Conservation (phyloP, 2,797 vertebrate genomes). For the Sternarchorhynchus goeldii region DNA sequence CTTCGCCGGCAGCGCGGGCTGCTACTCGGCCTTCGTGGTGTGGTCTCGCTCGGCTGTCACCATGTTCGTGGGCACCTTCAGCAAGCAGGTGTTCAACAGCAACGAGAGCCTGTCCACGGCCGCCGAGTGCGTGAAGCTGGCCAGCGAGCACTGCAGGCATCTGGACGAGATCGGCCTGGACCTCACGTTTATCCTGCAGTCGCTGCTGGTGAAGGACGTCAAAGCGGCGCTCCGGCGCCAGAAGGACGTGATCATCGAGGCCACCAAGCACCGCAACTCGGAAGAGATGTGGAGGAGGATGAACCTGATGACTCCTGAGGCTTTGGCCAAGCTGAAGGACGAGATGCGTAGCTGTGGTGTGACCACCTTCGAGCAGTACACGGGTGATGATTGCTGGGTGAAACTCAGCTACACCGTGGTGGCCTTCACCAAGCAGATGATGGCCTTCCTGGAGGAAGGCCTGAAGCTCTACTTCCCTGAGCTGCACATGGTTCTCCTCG, state of each 20-base stretch:
- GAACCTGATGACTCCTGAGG: constrained; percentile 98
- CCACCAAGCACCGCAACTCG: constrained; percentile 96
- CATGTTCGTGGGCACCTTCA: constrained; percentile 97
- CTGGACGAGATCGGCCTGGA: constrained; percentile 94
- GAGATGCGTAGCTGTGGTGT: constrained; percentile 92
- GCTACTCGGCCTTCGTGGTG: constrained; percentile 96
- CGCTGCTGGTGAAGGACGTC: constrained; percentile 92
- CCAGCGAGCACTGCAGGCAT: constrained; percentile 94
- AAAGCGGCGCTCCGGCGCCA: constrained; percentile 89
- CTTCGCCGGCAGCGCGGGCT: constrained; percentile 91
- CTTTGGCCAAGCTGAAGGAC: constrained; percentile 89
- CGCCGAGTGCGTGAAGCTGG: constrained; percentile 94
- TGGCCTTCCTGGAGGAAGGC: constrained; percentile 95
- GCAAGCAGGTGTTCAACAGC: constrained; percentile 97
- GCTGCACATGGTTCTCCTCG: constrained; percentile 96
- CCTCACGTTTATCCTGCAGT: constrained; percentile 93
- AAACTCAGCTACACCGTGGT: constrained; percentile 97
- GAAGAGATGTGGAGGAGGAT: constrained; percentile 99
- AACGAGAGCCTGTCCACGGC: constrained; percentile 97
- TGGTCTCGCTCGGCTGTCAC: constrained; percentile 91
- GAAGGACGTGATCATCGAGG: constrained; percentile 97
- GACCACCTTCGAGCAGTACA: constrained; percentile 88
- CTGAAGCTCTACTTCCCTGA: constrained; percentile 96
- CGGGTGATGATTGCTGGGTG: constrained; percentile 97
- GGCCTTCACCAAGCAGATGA: constrained; percentile 98